phyloP scores from a whole-genome alignment of 2,797 vertebrate species.

The Distichodus sexfasciatus region DNA sequence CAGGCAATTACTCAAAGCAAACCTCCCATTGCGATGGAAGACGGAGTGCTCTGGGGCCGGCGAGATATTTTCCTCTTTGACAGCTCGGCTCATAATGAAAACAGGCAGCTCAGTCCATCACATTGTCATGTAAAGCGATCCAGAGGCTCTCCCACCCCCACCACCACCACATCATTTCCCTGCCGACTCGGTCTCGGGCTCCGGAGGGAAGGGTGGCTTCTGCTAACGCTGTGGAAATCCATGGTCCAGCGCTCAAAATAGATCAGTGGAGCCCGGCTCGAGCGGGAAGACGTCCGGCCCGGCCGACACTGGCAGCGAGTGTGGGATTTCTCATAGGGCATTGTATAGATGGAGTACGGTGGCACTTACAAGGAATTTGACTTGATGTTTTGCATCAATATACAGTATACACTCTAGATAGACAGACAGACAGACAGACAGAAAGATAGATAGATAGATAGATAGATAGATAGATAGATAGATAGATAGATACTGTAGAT shows the following conservation, averaged over 20 bases:
- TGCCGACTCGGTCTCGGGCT: constrained; percentile 60
- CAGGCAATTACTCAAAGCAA: constrained; percentile 39
- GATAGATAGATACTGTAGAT: no score
- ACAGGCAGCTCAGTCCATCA: constrained; percentile 71
- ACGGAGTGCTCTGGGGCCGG: constrained; percentile 31
- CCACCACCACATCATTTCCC: no score
- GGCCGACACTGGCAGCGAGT: constrained; percentile 72
- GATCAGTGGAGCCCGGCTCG: constrained; percentile 74
- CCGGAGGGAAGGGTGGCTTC: constrained; percentile 70
- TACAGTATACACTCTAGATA: no score
- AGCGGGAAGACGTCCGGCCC: constrained; percentile 74
- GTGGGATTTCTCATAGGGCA: constrained; percentile 40
- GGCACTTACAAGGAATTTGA: no score
- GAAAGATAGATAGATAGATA: no score
- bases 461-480: no score
- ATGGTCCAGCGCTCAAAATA: constrained; percentile 78
- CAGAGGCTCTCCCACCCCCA: no score
- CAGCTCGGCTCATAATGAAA: constrained; percentile 63
- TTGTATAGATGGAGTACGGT: constrained; percentile 55
- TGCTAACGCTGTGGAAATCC: constrained; percentile 75
- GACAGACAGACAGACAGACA: no score
- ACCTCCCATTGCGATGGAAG: constrained; percentile 37
- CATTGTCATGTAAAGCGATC: constrained; percentile 71
- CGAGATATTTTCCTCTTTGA: constrained; percentile 51
- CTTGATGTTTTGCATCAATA: no score